A percentile compares a stretch with the other conserved stretches of the same genome.
Conservation (phyloP, 2,113 vertebrate species). For the Nerophis ophidion region DNA sequence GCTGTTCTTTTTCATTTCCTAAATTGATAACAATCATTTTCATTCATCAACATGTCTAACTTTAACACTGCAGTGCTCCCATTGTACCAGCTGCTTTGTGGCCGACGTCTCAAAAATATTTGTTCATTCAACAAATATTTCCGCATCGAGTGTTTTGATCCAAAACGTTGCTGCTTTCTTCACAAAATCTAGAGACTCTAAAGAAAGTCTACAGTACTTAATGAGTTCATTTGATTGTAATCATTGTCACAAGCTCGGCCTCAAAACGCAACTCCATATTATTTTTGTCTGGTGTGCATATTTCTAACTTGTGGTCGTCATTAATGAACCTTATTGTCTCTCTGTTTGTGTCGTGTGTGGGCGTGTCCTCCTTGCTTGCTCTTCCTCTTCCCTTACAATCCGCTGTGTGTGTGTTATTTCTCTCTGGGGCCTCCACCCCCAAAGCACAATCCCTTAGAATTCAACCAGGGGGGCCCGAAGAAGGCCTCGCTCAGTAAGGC, state of each 20-base stretch:
- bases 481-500: constrained; percentile 87
- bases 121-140: neutral
- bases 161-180: no score
- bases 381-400: constrained; percentile 44
- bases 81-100: neutral
- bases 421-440: constrained; percentile 55
- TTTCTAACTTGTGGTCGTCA: constrained; percentile 1
- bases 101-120: neutral
- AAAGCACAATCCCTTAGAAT: constrained; percentile 96
- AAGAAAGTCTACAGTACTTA: no score
- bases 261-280: neutral
- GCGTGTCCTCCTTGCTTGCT: constrained; percentile 40
- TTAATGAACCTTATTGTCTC: constrained; percentile 46
- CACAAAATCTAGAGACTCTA: no score
- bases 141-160: neutral
- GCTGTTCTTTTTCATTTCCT: no score
- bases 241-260: neutral
- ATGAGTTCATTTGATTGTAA: no score
- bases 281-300: neutral
- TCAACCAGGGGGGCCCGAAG: constrained; percentile 88
- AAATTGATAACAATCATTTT: no score
- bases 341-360: constrained; percentile 28
- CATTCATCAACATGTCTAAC: no score
- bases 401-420: constrained; percentile 49
- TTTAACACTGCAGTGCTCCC: neutral